These are phyloP conservation scores for Acrossocheilus wenchowensis DNA, from an alignment of 2,797 vertebrate genomes.

Conservation along the genomic window DNA sequence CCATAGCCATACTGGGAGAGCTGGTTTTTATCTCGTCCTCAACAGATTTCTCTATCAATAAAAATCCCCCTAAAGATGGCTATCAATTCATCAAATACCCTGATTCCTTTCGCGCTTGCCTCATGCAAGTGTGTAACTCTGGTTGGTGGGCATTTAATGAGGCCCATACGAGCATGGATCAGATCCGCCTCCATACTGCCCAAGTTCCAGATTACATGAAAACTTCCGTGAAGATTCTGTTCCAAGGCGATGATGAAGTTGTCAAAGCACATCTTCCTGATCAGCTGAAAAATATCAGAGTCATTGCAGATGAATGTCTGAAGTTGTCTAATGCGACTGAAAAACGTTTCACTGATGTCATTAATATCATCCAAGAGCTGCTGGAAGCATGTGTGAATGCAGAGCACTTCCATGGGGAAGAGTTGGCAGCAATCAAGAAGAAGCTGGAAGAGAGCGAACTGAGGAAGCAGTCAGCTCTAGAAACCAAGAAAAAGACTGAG, in stretches of 20 bases:
- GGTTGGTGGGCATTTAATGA: slow-evolving; percentile 65
- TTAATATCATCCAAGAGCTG: slow-evolving; percentile 59
- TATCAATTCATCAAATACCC: slow-evolving; percentile 59
- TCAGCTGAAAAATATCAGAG: slow-evolving; percentile 51
- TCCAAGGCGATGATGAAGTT: slow-evolving; percentile 47
- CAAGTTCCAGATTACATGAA: slow-evolving; percentile 59
- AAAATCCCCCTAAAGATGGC: background rate
- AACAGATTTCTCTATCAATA: slow-evolving; percentile 55
- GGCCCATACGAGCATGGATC: slow-evolving; percentile 63
- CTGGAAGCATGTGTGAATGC: slow-evolving; percentile 55
- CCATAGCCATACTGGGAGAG: slow-evolving; percentile 62
- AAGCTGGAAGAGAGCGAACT: slow-evolving; percentile 35
- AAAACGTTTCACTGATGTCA: slow-evolving; percentile 52
- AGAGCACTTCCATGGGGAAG: slow-evolving; percentile 48
- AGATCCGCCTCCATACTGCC: slow-evolving; percentile 53
- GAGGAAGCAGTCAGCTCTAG: background rate
- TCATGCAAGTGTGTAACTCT: slow-evolving; percentile 48
- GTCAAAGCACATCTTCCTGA: slow-evolving; percentile 51
- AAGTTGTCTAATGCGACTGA: slow-evolving; percentile 43
- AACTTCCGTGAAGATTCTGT: slow-evolving; percentile 50
- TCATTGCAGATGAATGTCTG: slow-evolving; percentile 54
- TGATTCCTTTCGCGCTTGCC: slow-evolving; percentile 57
- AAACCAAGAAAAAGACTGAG: background rate
- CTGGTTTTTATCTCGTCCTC: slow-evolving; percentile 59
- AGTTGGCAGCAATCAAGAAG: background rate